Conservation (phyloP, 2,113 vertebrate genomes). For the Oryzias javanicus region DNA sequence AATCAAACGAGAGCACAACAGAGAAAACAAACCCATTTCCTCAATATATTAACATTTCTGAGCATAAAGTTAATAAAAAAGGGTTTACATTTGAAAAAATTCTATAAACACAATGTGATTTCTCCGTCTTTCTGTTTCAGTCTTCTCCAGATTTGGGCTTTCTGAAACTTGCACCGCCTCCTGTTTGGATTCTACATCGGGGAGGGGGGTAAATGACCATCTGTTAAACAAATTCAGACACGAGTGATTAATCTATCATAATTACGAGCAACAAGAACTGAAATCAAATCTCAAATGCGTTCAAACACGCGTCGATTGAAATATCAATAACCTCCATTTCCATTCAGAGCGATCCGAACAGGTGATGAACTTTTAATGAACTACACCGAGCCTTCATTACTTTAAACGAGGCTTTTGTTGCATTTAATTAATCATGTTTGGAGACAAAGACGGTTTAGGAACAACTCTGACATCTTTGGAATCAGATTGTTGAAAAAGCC, state of each 20-base stretch:
- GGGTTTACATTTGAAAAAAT: not conserved
- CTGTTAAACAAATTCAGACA: constrained; percentile 28
- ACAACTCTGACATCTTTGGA: constrained; percentile 31
- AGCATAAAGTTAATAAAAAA: too few species aligned
- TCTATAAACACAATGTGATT: not conserved
- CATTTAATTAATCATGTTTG: constrained; percentile 73
- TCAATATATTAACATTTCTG: too few species aligned
- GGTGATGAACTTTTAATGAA: constrained; percentile 62
- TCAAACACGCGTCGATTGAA: constrained; percentile 67
- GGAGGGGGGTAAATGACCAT: constrained; percentile 21
- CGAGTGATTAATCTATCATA: constrained; percentile 55
- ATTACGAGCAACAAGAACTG: constrained; percentile 61
- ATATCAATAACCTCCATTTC: constrained; percentile 68
- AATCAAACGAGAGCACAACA: too few species aligned
- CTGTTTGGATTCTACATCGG: constrained; percentile 17
- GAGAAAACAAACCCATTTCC: too few species aligned
- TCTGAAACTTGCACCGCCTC: constrained; percentile 2
- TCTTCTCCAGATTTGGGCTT: not conserved
- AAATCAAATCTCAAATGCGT: constrained; percentile 68
- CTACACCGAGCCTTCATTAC: constrained; percentile 68
- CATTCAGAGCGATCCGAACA: constrained; percentile 53
- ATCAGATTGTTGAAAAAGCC: too few species aligned
- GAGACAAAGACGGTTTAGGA: constrained; percentile 39
- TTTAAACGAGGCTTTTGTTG: constrained; percentile 64
- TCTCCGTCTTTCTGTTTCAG: not conserved